These are phyloP conservation scores for Thryonomys swinderianus DNA, from an alignment of 2,113 vertebrate species.

Conservation along the genomic window DNA sequence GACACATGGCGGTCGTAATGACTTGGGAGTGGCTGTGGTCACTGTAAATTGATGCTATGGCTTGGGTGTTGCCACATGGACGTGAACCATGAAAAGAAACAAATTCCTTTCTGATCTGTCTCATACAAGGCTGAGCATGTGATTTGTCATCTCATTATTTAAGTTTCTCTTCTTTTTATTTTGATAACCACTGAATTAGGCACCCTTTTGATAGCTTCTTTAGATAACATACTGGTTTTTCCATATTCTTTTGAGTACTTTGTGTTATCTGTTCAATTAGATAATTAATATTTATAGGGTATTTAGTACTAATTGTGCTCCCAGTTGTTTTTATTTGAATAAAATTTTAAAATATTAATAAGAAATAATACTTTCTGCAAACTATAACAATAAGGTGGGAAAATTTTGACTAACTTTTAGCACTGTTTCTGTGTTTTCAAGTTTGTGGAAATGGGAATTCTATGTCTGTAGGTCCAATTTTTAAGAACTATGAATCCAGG, in stretches of 20 bases:
- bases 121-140: not conserved
- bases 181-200: not conserved
- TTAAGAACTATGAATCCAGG: conserved; percentile 3
- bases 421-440: not conserved
- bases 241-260: conserved; percentile 22
- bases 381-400: not conserved
- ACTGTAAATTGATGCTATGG: not conserved
- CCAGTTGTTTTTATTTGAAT: conserved; percentile 41
- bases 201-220: not conserved
- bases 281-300: not conserved
- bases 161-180: not conserved
- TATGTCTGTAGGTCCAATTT: not conserved
- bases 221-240: not conserved
- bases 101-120: not conserved
- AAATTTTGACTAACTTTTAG: not conserved
- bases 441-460: conserved; percentile 26
- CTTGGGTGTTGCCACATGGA: not conserved
- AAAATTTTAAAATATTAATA: not conserved
- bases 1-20: not conserved
- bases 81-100: not conserved
- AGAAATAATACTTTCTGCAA: not conserved
- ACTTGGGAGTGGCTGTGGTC: not conserved
- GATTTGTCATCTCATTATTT: not conserved
- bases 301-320: not conserved
- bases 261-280: not conserved